phyloP scores from a whole-genome alignment of 2,888 invertebrate genomes.

The Drosophila meridiana region DNA sequence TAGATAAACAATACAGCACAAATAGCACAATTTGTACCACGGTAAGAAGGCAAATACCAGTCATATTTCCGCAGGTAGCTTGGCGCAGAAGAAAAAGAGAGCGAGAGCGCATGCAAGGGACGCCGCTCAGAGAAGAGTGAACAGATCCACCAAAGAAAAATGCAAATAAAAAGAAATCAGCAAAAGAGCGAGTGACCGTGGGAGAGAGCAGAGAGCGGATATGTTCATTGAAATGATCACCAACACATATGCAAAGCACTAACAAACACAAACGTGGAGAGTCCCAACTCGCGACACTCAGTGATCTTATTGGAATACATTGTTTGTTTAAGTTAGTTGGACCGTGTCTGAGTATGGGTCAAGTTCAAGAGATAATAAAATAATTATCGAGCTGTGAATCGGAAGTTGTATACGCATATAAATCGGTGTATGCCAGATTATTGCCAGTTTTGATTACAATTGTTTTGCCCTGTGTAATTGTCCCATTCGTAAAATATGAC shows the following conservation, averaged over 20 bases:
- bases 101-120: conserved; percentile 12
- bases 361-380: conserved; percentile 49
- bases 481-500: conserved; percentile 42
- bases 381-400: conserved; percentile 15
- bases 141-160: conserved; percentile 16
- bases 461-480: conserved; percentile 55
- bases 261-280: background rate
- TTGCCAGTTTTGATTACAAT: conserved; percentile 41
- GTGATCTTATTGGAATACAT: conserved; percentile 28
- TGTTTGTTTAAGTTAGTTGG: conserved; percentile 5
- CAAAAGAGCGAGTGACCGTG: background rate
- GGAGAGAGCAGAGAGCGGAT: conserved; percentile 26
- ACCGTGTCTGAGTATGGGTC: conserved; percentile 41
- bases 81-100: conserved; percentile 8
- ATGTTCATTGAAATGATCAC: conserved; percentile 39
- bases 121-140: conserved; percentile 16
- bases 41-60: conserved; percentile 20
- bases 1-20: background rate
- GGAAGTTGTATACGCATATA: conserved; percentile 35
- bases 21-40: conserved; percentile 24
- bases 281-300: conserved; percentile 7
- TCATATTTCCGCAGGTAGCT: conserved; percentile 17
- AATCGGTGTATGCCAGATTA: conserved; percentile 1
- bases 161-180: conserved; percentile 15
- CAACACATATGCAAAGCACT: conserved; percentile 4